These are phyloP conservation scores for Oithona nana DNA, from an alignment of 2,888 invertebrate genomes.

Conservation along the genomic window DNA sequence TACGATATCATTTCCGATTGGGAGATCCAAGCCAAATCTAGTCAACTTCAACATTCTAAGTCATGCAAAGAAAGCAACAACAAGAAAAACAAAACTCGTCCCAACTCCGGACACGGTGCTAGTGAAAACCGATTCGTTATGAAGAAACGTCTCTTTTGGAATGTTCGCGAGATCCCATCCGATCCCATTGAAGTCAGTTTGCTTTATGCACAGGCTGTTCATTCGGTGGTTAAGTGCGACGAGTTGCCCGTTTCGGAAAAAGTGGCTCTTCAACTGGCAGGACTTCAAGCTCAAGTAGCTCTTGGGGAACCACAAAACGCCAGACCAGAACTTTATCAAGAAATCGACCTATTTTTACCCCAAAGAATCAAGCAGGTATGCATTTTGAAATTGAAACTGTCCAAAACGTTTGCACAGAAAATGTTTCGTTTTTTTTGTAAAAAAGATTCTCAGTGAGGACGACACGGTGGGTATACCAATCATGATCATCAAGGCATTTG, in stretches of 20 bases:
- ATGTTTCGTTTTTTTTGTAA: too few relatives aligned
- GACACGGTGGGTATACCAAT: too few relatives aligned
- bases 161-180: constrained; percentile 70
- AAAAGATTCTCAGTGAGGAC: too few relatives aligned
- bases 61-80: not conserved
- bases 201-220: constrained; percentile 82
- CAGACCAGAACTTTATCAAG: constrained; percentile 54
- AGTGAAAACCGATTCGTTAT: constrained; percentile 77
- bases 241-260: constrained; percentile 88
- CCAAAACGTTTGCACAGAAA: too few relatives aligned
- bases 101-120: not conserved
- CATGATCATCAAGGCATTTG: too few relatives aligned
- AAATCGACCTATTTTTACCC: constrained; percentile 77
- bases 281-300: constrained; percentile 83
- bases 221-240: constrained; percentile 71
- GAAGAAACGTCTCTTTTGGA: constrained; percentile 69
- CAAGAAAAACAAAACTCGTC: not conserved
- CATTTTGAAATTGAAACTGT: too few relatives aligned
- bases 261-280: constrained; percentile 78
- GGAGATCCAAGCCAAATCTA: constrained; percentile 42
- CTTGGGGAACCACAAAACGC: constrained; percentile 48
- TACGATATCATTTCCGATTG: constrained; percentile 86
- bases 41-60: not conserved
- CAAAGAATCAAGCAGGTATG: constrained; percentile 51
- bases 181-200: constrained; percentile 87